Percentiles rank a stretch among this genome's conserved stretches.
Conservation (phyloP, 2,888 invertebrate species). For the Cylloceria caligata region DNA sequence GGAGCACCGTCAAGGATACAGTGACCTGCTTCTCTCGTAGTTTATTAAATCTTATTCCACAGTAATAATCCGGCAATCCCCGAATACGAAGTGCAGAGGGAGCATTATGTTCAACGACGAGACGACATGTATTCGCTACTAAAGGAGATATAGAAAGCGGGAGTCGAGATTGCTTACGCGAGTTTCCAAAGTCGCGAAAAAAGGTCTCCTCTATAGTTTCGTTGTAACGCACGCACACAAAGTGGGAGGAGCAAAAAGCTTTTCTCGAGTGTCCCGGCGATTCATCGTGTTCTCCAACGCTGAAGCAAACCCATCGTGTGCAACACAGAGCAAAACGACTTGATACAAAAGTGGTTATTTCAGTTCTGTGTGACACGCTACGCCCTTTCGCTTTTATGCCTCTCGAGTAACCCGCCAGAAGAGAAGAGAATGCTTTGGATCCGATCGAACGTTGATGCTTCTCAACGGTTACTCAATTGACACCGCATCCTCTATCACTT, state of each 20-base stretch:
- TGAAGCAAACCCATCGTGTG: background rate
- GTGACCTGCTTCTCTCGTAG: background rate
- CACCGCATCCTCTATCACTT: conserved; percentile 16
- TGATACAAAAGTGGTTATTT: conserved; percentile 5
- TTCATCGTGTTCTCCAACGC: background rate
- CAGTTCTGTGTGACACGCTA: background rate
- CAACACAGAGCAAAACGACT: conserved; percentile 5
- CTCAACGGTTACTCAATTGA: conserved; percentile 15
- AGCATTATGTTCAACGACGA: background rate
- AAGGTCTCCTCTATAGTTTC: background rate
- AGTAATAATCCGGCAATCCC: background rate
- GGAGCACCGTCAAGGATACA: background rate
- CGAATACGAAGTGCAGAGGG: background rate
- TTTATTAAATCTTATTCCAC: background rate
- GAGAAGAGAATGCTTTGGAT: conserved; percentile 31
- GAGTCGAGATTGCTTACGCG: conserved; percentile 10
- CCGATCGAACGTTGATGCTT: conserved; percentile 43
- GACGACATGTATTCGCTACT: background rate
- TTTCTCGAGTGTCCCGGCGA: conserved; percentile 9
- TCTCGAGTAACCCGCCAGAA: background rate
- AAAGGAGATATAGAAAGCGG: background rate
- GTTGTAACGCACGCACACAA: background rate
- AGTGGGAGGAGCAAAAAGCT: conserved; percentile 12
- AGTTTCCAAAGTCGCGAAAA: conserved; percentile 9
- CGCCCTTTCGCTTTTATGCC: background rate